phyloP scores from a whole-genome alignment of 2,797 vertebrate species.

The Oreochromis mossambicus region DNA sequence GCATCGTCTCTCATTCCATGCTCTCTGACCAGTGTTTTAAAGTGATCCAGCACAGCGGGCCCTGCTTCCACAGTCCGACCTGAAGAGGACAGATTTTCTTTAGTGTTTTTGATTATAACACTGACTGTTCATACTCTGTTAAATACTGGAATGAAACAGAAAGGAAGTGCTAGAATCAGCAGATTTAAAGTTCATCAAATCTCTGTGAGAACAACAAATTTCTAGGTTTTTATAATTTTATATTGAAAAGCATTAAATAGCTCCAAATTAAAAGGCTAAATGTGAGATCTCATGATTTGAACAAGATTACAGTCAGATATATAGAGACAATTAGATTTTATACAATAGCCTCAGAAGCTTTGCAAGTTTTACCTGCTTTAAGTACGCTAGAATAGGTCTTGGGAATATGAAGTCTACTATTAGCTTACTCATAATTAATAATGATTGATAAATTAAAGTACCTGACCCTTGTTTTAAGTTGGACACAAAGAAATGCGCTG shows the following conservation, averaged over 20 bases:
- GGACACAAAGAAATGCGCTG: background rate
- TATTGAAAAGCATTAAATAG: background rate
- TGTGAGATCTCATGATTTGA: background rate
- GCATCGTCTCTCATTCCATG: conserved; percentile 73
- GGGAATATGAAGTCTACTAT: background rate
- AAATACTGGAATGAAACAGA: background rate
- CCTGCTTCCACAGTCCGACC: conserved; percentile 75
- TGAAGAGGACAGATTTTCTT: conserved; percentile 27
- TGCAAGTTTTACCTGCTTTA: background rate
- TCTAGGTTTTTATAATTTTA: background rate
- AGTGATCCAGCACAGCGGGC: conserved; percentile 70
- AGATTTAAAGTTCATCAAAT: background rate
- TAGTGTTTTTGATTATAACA: background rate
- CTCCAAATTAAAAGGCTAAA: background rate
- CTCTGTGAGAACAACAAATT: background rate
- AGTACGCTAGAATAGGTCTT: background rate
- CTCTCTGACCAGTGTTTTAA: conserved; percentile 75
- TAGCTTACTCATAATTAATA: background rate
- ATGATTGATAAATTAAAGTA: background rate
- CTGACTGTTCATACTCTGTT: background rate
- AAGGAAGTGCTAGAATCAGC: background rate
- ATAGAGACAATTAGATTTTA: background rate
- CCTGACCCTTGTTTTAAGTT: background rate
- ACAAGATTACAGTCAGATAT: background rate
- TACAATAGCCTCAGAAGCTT: background rate